Evolutionary conservation across 2,113 vertebrate genomes (phyloP).

Genomic region (Raja brachyura): DNA sequence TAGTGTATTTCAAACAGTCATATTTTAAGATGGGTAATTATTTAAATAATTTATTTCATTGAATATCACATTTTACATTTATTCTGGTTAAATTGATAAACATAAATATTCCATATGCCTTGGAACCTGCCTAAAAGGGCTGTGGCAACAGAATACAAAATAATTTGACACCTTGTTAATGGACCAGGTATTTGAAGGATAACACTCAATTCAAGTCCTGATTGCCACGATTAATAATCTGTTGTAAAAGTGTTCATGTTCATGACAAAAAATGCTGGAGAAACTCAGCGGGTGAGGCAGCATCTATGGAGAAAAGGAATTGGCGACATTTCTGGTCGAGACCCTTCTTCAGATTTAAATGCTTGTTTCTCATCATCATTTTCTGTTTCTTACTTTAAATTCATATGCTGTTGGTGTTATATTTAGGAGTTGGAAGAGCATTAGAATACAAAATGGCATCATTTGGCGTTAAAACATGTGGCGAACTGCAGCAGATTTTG

Average conservation of each 20-base stretch:
- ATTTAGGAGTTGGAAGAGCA: constrained; percentile 80
- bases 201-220: background rate
- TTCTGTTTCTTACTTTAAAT: background rate
- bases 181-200: background rate
- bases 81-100: background rate
- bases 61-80: background rate
- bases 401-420: constrained; percentile 41
- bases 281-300: too few relatives aligned
- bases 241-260: background rate
- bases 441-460: constrained; percentile 80
- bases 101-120: background rate
- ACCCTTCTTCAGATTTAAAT: too few relatives aligned
- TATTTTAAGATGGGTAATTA: background rate
- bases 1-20: background rate
- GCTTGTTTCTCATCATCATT: background rate
- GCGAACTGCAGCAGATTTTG: constrained; percentile 83
- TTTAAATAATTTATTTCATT: background rate
- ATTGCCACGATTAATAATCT: background rate
- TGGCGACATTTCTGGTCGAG: too few relatives aligned
- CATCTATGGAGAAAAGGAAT: too few relatives aligned
- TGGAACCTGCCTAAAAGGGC: background rate
- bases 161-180: background rate
- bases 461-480: constrained; percentile 81
- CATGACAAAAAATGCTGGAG: background rate
- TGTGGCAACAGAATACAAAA: background rate